A percentile compares a stretch with the other conserved stretches of the same genome.
Conservation (phyloP, 2,113 vertebrate species). For the Ameiurus melas region DNA sequence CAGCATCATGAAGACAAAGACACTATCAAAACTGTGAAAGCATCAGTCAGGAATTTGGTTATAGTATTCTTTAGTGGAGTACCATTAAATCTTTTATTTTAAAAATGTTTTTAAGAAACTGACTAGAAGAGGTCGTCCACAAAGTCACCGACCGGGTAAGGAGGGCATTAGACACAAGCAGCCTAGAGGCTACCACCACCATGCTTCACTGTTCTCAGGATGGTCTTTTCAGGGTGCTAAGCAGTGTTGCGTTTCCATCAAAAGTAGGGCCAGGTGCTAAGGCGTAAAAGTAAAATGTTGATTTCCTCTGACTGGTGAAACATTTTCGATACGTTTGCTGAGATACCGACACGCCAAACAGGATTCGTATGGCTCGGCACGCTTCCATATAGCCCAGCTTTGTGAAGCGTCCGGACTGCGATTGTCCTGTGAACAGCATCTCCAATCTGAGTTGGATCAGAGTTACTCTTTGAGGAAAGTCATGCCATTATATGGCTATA, state of each 20-base stretch:
- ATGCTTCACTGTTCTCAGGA: neutral
- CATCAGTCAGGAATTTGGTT: neutral
- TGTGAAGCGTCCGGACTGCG: neutral
- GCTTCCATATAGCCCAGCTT: neutral
- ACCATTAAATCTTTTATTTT: neutral
- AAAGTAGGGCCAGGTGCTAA: too few species aligned
- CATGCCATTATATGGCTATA: neutral
- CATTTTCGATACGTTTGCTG: neutral
- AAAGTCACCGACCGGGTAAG: neutral
- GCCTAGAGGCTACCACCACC: neutral
- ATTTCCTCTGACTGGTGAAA: neutral
- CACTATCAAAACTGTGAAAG: neutral
- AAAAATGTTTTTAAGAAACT: neutral
- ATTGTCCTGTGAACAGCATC: neutral
- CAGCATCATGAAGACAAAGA: neutral
- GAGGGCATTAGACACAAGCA: neutral
- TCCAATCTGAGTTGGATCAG: neutral
- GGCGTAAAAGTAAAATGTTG: neutral
- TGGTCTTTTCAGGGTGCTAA: neutral
- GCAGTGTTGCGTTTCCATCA: neutral
- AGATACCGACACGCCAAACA: neutral
- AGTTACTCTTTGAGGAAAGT: neutral
- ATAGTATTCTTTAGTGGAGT: neutral
- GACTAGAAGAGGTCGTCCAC: neutral
- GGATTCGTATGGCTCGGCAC: neutral